A percentile compares a stretch with the other conserved stretches of the same genome.
phyloP scores from a whole-genome alignment of 2,797 vertebrate genomes.

The Gallinago stenura region DNA sequence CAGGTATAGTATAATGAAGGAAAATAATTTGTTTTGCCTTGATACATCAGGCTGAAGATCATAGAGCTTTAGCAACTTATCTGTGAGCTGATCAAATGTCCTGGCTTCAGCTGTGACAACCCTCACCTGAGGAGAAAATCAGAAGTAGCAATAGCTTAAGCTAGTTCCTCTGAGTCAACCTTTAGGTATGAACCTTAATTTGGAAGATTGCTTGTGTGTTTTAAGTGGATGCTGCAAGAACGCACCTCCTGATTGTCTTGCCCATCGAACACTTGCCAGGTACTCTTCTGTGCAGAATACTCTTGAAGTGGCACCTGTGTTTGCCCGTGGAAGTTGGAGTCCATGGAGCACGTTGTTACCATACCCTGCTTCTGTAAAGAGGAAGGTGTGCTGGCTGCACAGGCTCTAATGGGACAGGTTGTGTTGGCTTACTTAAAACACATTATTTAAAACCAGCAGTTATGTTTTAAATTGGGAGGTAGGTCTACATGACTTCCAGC shows the following conservation, averaged over 20 bases:
- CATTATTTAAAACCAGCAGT: not conserved
- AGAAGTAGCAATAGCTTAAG: not conserved
- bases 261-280: not conserved
- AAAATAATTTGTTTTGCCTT: not conserved
- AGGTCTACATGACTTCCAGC: not conserved
- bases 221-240: not conserved
- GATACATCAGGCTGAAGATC: not conserved
- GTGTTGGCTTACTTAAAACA: not conserved
- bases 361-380: not conserved
- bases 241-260: not conserved
- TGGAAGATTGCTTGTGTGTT: not conserved
- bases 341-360: fast-evolving
- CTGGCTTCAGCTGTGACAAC: not conserved
- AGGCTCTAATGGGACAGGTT: not conserved
- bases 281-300: not conserved
- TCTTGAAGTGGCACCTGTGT: not conserved
- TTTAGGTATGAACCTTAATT: not conserved
- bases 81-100: not conserved
- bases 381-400: not conserved
- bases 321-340: not conserved
- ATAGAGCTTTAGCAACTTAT: not conserved
- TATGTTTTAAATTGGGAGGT: not conserved
- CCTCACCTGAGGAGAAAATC: not conserved
- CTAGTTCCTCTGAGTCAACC: not conserved
- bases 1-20: not conserved